A percentile compares a stretch with the other conserved stretches of the same genome.
These are phyloP conservation scores for Sparidentex hasta DNA, from an alignment of 2,797 vertebrate species.

Conservation along the genomic window DNA sequence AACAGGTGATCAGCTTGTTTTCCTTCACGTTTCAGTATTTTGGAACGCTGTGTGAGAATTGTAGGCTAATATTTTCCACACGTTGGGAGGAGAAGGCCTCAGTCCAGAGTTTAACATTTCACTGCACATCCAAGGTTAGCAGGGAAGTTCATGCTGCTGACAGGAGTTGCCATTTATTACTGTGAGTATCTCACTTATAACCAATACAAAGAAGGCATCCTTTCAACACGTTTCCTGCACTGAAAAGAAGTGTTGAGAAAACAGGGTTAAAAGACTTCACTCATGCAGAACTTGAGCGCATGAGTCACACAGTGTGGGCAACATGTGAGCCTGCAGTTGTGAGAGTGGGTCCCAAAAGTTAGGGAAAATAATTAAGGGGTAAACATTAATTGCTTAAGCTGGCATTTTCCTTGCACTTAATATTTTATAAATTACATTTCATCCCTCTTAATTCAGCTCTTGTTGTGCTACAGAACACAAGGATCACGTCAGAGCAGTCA, in stretches of 20 bases:
- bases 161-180: slow-evolving; percentile 80
- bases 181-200: slow-evolving; percentile 61
- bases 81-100: slow-evolving; percentile 55
- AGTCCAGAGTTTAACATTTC: slow-evolving; percentile 65
- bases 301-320: slow-evolving; percentile 33
- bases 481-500: neutral
- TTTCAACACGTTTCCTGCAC: slow-evolving; percentile 74
- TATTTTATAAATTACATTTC: neutral
- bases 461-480: neutral
- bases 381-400: slow-evolving; percentile 14
- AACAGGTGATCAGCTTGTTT: slow-evolving; percentile 59
- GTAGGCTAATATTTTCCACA: slow-evolving; percentile 62
- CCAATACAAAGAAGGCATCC: slow-evolving; percentile 69
- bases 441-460: neutral
- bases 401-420: neutral
- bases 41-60: slow-evolving; percentile 57
- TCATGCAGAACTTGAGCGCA: slow-evolving; percentile 62
- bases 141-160: slow-evolving; percentile 77
- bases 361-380: slow-evolving; percentile 1
- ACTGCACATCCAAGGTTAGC: slow-evolving; percentile 68
- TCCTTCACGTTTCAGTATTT: slow-evolving; percentile 50
- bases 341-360: neutral
- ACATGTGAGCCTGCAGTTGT: slow-evolving; percentile 21
- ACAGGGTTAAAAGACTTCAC: slow-evolving; percentile 57
- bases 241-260: slow-evolving; percentile 74